phyloP scores from a whole-genome alignment of 2,888 invertebrate species.

The Cheilosia variabilis region DNA sequence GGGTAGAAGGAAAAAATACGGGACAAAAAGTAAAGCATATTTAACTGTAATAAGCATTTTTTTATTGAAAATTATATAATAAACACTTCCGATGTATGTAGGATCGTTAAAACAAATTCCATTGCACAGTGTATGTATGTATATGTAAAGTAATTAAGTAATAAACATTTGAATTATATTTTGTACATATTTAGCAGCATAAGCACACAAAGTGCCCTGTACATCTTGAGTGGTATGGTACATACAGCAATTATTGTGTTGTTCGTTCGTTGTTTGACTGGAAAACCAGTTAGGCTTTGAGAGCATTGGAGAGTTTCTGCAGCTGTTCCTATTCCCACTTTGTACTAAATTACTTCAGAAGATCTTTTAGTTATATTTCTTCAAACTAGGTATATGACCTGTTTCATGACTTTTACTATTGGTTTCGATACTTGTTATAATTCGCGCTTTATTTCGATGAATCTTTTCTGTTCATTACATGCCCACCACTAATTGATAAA shows the following conservation, averaged over 20 bases:
- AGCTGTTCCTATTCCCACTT: no score
- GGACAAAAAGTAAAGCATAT: background rate
- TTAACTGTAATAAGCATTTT: conserved; percentile 14
- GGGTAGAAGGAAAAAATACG: conserved; percentile 32
- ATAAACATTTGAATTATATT: conserved; percentile 12
- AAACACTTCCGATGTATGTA: conserved; percentile 54
- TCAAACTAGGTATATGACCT: no score
- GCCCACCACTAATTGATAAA: no score
- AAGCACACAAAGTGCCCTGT: conserved; percentile 4
- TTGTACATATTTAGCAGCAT: conserved; percentile 35
- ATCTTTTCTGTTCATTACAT: no score
- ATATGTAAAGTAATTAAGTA: conserved; percentile 19
- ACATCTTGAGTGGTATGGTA: background rate
- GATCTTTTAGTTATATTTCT: no score
- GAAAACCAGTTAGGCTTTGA: background rate
- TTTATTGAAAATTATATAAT: conserved; percentile 46
- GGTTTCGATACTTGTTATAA: no score
- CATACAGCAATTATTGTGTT: background rate
- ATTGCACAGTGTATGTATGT: conserved; percentile 43
- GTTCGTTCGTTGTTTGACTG: background rate
- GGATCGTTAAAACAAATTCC: conserved; percentile 38
- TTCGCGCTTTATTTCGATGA: no score
- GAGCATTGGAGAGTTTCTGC: no score
- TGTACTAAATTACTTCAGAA: no score
- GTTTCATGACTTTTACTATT: no score